A percentile compares a stretch with the other conserved stretches of the same genome.
Evolutionary conservation across 2,797 vertebrate species (phyloP).

Genomic region (Arremon brunneinucha): DNA sequence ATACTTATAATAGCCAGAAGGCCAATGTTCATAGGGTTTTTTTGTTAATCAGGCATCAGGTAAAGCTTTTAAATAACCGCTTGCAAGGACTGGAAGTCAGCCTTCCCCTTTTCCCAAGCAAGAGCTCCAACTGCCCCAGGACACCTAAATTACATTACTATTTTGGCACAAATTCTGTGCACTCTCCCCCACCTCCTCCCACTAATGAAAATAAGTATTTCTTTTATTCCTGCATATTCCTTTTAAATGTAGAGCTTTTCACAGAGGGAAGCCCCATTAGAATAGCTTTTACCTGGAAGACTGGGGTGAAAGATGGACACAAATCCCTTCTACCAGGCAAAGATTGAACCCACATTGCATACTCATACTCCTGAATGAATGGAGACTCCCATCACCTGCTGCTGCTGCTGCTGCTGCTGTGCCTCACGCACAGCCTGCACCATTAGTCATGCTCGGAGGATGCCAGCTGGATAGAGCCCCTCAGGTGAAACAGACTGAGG

Average conservation of each 20-base stretch:
- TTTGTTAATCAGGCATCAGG: neutral
- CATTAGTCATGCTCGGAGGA: constrained; percentile 5
- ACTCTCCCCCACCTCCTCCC: neutral
- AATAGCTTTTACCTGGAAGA: neutral
- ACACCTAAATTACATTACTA: neutral
- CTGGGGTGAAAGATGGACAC: neutral
- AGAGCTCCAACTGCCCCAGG: neutral
- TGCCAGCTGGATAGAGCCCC: constrained; percentile 20
- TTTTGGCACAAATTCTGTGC: neutral
- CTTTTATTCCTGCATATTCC: neutral
- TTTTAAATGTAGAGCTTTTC: neutral
- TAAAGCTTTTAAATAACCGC: neutral
- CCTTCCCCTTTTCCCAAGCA: neutral
- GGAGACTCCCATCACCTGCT: neutral
- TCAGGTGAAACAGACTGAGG: constrained; percentile 45
- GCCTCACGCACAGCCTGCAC: neutral
- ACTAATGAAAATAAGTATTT: neutral
- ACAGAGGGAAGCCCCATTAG: neutral
- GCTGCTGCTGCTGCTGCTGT: neutral
- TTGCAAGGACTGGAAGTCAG: neutral
- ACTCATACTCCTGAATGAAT: neutral
- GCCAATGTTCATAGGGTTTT: neutral
- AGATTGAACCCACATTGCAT: neutral
- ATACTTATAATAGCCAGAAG: neutral
- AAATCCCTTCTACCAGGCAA: neutral